Evolutionary conservation across 2,797 vertebrate genomes (phyloP).

Genomic region (Lepus townsendii): DNA sequence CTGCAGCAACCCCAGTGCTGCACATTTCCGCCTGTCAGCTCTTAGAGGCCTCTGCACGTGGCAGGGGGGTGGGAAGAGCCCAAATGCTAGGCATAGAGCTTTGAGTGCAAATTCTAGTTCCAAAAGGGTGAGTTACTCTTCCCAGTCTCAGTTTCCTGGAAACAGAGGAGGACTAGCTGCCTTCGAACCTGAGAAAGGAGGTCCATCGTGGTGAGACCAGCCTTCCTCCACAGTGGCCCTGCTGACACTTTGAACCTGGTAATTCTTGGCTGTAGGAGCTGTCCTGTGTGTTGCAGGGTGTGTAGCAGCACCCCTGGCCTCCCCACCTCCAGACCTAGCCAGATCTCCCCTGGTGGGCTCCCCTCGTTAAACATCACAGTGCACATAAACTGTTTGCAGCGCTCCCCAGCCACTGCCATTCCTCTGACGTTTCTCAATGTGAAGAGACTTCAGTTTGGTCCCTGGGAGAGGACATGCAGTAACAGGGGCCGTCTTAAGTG

Average conservation of each 20-base stretch:
- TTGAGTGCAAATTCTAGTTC: background rate
- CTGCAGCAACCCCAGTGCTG: background rate
- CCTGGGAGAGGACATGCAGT: background rate
- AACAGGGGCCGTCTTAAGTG: background rate
- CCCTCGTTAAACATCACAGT: background rate
- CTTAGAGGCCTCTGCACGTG: background rate
- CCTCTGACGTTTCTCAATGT: background rate
- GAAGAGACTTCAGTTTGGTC: background rate
- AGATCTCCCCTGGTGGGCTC: no score
- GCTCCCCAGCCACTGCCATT: background rate
- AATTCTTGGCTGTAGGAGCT: background rate
- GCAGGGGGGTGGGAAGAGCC: background rate
- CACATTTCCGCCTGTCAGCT: background rate
- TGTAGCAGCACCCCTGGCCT: background rate
- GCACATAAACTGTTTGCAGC: background rate
- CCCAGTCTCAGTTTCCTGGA: background rate
- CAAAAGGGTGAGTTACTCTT: background rate
- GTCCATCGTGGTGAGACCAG: background rate
- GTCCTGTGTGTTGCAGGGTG: background rate
- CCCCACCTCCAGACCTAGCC: no score
- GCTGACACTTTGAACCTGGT: background rate
- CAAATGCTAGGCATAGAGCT: background rate
- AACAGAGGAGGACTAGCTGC: background rate
- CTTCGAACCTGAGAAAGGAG: background rate
- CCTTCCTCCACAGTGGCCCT: background rate